Evolutionary conservation across 2,113 vertebrate species (phyloP).

Genomic region (Phoenicopterus ruber): DNA sequence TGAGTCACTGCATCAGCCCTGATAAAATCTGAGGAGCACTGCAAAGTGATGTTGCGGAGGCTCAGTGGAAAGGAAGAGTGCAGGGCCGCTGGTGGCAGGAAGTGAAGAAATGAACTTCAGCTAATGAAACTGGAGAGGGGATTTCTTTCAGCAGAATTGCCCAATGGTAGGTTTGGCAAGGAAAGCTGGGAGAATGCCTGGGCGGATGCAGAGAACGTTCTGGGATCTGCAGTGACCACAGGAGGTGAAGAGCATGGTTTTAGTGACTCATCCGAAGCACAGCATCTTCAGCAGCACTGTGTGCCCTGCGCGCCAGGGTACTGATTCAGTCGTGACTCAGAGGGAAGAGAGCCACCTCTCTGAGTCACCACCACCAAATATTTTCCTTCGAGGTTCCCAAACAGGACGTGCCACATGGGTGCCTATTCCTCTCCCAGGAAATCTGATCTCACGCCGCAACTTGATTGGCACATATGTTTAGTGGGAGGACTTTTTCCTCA

Average conservation of each 20-base stretch:
- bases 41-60: not conserved
- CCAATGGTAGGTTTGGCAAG: not conserved
- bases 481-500: not conserved
- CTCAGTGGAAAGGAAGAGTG: not conserved
- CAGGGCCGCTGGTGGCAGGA: not conserved
- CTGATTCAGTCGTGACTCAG: constrained; percentile 26
- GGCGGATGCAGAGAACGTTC: fast-evolving
- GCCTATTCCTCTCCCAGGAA: not conserved
- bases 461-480: not conserved
- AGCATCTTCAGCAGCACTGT: not conserved
- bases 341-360: not conserved
- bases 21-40: not conserved
- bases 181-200: not conserved
- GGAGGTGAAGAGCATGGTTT: not conserved
- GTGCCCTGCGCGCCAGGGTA: not conserved
- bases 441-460: not conserved
- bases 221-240: not conserved
- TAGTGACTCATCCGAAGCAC: not conserved
- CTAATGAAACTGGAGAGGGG: not conserved
- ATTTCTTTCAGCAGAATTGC: not conserved
- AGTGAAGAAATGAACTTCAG: no score
- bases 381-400: not conserved
- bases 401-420: fast-evolving
- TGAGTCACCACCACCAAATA: not conserved
- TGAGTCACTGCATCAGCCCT: not conserved